phyloP scores from a whole-genome alignment of 2,797 vertebrate species.

The Hydrocynus forskahlii region DNA sequence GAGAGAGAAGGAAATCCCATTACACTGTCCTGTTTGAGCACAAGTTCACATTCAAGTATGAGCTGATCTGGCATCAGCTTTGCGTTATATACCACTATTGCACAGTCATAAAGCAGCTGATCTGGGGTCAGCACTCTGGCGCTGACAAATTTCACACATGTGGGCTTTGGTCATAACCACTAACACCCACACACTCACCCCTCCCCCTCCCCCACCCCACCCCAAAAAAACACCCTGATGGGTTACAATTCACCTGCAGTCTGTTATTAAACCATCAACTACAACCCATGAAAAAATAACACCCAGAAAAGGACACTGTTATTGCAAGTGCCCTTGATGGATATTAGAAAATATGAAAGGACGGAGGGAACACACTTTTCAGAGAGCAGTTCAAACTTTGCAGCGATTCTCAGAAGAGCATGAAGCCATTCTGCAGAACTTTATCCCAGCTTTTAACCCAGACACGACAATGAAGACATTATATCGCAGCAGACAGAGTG shows the following conservation, averaged over 20 bases:
- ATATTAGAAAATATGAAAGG: constrained; percentile 38
- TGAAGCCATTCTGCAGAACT: neutral
- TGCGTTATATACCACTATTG: constrained; percentile 12
- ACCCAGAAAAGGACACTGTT: constrained; percentile 22
- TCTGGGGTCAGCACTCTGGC: neutral
- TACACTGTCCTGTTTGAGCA: neutral
- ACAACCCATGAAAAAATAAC: constrained; percentile 23
- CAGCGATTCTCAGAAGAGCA: constrained; percentile 9
- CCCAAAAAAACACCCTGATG: neutral
- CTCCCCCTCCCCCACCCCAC: too few species aligned
- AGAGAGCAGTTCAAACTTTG: constrained; percentile 18
- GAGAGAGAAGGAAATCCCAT: neutral
- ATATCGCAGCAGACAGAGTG: constrained; percentile 34
- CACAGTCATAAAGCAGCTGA: neutral
- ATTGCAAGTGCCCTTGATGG: constrained; percentile 32
- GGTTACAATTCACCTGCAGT: constrained; percentile 1
- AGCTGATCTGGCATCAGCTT: constrained; percentile 12
- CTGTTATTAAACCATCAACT: constrained; percentile 20
- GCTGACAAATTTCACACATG: neutral
- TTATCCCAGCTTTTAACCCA: neutral
- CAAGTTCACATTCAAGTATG: neutral
- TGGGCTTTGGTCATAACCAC: constrained; percentile 3
- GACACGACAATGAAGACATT: constrained; percentile 30
- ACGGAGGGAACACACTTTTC: neutral
- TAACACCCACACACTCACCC: too few species aligned